These are phyloP conservation scores for Mormyrops attenuatus DNA, from an alignment of 2,797 vertebrate species.

Conservation along the genomic window DNA sequence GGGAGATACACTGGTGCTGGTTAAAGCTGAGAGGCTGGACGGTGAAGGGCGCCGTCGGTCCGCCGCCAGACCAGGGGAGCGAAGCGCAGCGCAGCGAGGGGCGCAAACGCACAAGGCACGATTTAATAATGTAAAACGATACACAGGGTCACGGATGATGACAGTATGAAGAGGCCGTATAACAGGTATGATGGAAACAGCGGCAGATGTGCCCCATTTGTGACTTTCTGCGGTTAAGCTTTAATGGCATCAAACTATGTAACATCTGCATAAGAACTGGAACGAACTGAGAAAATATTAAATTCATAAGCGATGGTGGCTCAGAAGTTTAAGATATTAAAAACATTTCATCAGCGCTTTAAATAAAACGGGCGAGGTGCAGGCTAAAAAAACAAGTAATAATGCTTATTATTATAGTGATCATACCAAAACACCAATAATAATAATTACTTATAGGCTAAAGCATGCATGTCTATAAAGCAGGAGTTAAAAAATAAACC, in stretches of 20 bases:
- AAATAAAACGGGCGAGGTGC: neutral
- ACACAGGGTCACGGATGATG: neutral
- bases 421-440: neutral
- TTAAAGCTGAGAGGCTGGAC: conserved; percentile 20
- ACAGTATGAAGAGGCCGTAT: neutral
- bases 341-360: neutral
- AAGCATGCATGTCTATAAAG: neutral
- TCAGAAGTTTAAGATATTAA: neutral
- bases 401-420: neutral
- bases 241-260: neutral
- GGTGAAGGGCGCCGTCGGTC: neutral
- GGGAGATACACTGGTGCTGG: conserved; percentile 6
- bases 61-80: neutral
- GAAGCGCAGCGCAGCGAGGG: neutral
- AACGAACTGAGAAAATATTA: neutral
- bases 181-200: neutral
- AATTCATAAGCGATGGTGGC: neutral
- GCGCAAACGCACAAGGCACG: neutral
- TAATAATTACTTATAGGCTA: neutral
- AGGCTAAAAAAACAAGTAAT: neutral
- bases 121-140: neutral
- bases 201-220: neutral
- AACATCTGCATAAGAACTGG: neutral
- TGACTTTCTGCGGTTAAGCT: neutral
- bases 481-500: neutral